Evolutionary conservation across 1,140 invertebrate species (phyloP), one percentile per base, ranked within the genome.

Genomic region (Bicyclus anynana): DNA sequence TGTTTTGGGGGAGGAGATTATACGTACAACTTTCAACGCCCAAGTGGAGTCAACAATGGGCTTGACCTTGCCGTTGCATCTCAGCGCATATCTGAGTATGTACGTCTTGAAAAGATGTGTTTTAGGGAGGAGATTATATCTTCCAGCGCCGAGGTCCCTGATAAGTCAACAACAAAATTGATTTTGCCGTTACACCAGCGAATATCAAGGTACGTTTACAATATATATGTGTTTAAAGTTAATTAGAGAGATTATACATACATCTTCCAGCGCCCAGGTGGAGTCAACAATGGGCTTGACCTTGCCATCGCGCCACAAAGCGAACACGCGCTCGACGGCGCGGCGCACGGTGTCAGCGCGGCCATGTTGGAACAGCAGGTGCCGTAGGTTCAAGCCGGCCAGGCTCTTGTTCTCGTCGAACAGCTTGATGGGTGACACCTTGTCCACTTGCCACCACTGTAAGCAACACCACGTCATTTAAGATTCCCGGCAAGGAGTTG

Each of bases 401-500:
- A 97, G 89, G 40, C 91, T 93, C 87, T 96, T 96, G 89, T 97
- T 97, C 76, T 97, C 96, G 70, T 97, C 95, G 82, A 92, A 97
- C 59, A 97, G 86, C 86, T 96, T 97, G 66, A 97, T 92, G 1
- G 95, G 95, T 5, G 94, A 95, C 38, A 97, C 92, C 88, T 96
- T 97, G 81, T 97, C 95, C 14, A 96, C 95, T 90, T 96, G 95
- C 95, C 95, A 97, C 95, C 95, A 97, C 94, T 94, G 75, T 0
- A 51, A 54, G 14, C 16, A 18, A 4, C 13, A 12, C 12, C 18
- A 27, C 23, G 23, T 23, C 3, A 23, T 23, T n/a, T n/a, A n/a
- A n/a, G n/a, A n/a, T n/a, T n/a, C n/a, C n/a, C n/a, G n/a, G n/a
- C n/a, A n/a, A n/a, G n/a, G n/a, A n/a, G n/a, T n/a, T n/a, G n/a